These are phyloP conservation scores for Pseudeuparius sepicola DNA, from an alignment of 2,888 invertebrate genomes.

Conservation along the genomic window DNA sequence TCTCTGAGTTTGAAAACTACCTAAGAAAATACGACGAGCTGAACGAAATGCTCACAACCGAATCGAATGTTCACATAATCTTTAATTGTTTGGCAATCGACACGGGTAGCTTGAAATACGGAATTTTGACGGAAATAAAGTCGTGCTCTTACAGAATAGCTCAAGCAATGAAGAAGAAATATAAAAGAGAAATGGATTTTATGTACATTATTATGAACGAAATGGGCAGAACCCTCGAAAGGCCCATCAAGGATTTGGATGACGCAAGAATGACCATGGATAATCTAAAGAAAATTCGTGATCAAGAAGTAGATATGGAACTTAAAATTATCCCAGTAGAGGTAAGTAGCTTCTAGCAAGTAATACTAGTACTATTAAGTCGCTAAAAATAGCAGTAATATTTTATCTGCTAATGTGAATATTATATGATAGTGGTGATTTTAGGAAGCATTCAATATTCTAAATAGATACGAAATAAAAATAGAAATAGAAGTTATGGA, in stretches of 20 bases:
- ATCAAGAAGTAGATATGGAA: conserved; percentile 92
- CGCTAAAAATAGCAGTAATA: no score
- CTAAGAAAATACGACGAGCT: conserved; percentile 65
- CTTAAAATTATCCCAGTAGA: conserved; percentile 86
- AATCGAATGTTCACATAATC: conserved; percentile 61
- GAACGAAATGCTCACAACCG: conserved; percentile 61
- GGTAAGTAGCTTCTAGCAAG: conserved; percentile 37
- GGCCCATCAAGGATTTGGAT: conserved; percentile 81
- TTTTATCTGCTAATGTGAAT: no score
- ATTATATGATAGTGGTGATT: no score
- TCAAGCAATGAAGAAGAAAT: conserved; percentile 76
- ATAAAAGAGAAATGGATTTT: conserved; percentile 83
- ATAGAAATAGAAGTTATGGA: conserved; percentile 81
- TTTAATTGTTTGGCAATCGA: conserved; percentile 64
- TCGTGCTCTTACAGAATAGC: conserved; percentile 55
- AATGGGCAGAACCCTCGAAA: conserved; percentile 76
- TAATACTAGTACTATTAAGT: background rate
- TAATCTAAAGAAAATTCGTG: conserved; percentile 80
- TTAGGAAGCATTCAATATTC: conserved; percentile 83
- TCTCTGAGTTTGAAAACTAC: conserved; percentile 64
- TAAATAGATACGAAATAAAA: conserved; percentile 75
- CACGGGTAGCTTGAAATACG: conserved; percentile 74
- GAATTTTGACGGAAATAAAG: conserved; percentile 70
- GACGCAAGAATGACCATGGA: conserved; percentile 91
- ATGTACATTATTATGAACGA: conserved; percentile 85